Conservation (phyloP, 2,113 vertebrate species). For the Craseonycteris thonglongyai region DNA sequence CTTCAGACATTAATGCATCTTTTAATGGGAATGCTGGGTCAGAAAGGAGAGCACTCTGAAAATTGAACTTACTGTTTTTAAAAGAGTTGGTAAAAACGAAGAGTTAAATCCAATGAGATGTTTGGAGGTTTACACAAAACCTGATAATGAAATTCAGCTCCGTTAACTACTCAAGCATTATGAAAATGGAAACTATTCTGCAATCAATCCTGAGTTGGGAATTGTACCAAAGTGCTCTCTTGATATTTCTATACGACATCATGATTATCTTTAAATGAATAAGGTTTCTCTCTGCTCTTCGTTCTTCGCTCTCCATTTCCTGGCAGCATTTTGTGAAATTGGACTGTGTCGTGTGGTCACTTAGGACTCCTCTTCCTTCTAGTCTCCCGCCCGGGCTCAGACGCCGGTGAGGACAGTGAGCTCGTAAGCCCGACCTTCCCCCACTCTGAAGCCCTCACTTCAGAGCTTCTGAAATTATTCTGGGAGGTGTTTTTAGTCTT, state of each 20-base stretch:
- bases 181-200: background rate
- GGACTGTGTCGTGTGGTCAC: accelerated
- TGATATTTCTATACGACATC: background rate
- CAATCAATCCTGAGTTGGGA: background rate
- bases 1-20: background rate
- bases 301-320: background rate
- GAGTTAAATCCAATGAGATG: background rate
- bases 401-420: accelerated
- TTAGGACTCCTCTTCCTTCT: background rate
- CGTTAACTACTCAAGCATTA: background rate
- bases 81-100: background rate
- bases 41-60: background rate
- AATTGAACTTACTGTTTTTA: background rate
- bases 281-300: accelerated
- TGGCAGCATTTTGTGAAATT: accelerated
- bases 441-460: background rate
- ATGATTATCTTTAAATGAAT: background rate
- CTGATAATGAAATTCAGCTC: background rate
- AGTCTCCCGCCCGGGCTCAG: accelerated
- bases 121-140: background rate
- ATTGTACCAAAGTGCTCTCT: background rate
- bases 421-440: background rate
- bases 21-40: background rate
- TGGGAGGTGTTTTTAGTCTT: background rate
- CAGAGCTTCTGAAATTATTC: background rate